Percentiles rank a stretch among this genome's conserved stretches.
Evolutionary conservation across 2,888 invertebrate species (phyloP).

Genomic region (Rugalucina vietnamica): DNA sequence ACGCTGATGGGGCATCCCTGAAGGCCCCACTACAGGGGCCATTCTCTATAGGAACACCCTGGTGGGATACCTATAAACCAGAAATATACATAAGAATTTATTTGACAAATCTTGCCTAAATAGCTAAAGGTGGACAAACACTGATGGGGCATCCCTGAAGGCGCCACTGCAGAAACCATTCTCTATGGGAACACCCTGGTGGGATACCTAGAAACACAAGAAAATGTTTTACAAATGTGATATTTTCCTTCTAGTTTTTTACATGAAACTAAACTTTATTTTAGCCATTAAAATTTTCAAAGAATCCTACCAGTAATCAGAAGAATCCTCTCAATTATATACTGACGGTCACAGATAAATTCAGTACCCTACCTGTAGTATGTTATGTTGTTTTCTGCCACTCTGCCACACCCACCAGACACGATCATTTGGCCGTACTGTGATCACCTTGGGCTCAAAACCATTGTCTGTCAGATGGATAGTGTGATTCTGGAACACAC

Average conservation of each 20-base stretch:
- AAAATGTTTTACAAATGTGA: too few species aligned
- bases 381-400: conserved; percentile 82
- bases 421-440: conserved; percentile 82
- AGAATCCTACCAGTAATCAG: too few species aligned
- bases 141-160: conserved; percentile 82
- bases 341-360: too few species aligned
- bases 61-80: conserved; percentile 81
- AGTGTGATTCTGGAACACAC: conserved; percentile 81
- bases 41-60: conserved; percentile 78
- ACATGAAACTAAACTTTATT: too few species aligned
- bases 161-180: conserved; percentile 83
- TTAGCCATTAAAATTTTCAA: too few species aligned
- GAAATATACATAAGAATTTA: too few species aligned
- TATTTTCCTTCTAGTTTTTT: too few species aligned
- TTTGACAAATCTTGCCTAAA: too few species aligned
- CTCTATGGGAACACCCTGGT: conserved; percentile 79
- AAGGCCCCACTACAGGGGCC: conserved; percentile 83
- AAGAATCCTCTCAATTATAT: too few species aligned
- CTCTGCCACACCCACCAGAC: conserved; percentile 84
- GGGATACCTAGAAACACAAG: conserved; percentile 80
- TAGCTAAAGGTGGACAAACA: conserved; percentile 82
- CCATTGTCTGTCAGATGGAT: conserved; percentile 83
- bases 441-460: conserved; percentile 83
- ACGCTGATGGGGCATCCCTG: conserved; percentile 83
- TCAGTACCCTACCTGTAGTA: conserved; percentile 79